Evolutionary conservation across 2,888 invertebrate species (phyloP).

Genomic region (Hymenopus coronatus): DNA sequence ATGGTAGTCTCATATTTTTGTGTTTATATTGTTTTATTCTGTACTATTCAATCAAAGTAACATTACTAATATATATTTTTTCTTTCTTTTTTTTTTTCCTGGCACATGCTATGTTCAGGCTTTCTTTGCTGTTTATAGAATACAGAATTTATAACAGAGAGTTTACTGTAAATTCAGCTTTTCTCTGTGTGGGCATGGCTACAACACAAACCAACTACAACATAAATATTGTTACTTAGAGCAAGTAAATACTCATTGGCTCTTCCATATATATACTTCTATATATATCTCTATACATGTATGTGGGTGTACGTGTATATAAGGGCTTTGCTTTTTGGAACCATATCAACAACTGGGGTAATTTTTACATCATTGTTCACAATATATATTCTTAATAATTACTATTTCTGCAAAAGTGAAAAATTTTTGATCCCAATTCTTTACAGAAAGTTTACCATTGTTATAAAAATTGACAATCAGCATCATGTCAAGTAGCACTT

Average conservation of each 20-base stretch:
- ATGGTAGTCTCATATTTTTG: too few species aligned
- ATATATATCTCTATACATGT: background rate
- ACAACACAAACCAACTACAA: background rate
- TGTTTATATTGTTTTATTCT: too few species aligned
- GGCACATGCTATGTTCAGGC: too few species aligned
- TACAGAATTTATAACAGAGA: background rate
- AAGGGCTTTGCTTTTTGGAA: background rate
- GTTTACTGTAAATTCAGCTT: background rate
- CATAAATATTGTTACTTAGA: background rate
- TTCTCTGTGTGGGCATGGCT: background rate
- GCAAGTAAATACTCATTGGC: background rate
- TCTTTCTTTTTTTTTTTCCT: too few species aligned
- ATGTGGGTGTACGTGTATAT: background rate
- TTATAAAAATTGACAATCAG: background rate
- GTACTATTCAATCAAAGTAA: too few species aligned
- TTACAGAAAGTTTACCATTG: background rate
- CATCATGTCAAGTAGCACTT: background rate
- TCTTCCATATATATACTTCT: background rate
- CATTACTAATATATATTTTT: too few species aligned
- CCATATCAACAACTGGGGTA: background rate
- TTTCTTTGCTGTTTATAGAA: background rate
- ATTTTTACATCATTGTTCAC: background rate
- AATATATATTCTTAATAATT: background rate
- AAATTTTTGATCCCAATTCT: background rate
- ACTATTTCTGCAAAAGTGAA: background rate